Percentiles rank a stretch among this genome's conserved stretches.
Evolutionary conservation across 2,888 invertebrate species (phyloP).

Genomic region (Helobdella robusta): DNA sequence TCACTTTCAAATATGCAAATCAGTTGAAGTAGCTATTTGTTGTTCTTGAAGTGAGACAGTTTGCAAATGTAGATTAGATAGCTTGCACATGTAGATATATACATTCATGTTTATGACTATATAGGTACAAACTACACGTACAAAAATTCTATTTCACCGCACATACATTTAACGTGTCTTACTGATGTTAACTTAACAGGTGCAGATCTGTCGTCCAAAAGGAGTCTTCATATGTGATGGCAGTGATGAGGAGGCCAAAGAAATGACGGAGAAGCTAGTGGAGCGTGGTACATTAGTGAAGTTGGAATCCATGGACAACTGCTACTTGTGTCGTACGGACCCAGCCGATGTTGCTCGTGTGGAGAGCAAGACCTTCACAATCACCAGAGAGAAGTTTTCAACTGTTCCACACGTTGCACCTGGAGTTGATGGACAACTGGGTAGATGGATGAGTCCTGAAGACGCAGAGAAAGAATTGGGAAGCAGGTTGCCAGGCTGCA

Average conservation of each 20-base stretch:
- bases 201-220: constrained; percentile 37
- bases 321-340: constrained; percentile 47
- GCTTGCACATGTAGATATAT: too few species aligned
- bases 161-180: too few species aligned
- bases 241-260: constrained; percentile 46
- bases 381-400: constrained; percentile 35
- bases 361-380: constrained; percentile 38
- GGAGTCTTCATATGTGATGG: constrained; percentile 43
- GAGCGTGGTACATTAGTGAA: constrained; percentile 65
- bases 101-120: too few species aligned
- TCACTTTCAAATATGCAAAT: too few species aligned
- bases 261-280: constrained; percentile 52
- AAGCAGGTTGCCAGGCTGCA: constrained; percentile 28
- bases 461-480: constrained; percentile 32
- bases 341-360: constrained; percentile 40
- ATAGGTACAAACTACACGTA: too few species aligned
- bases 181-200: too few species aligned
- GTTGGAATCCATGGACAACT: constrained; percentile 78
- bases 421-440: constrained; percentile 36
- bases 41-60: too few species aligned
- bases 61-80: too few species aligned
- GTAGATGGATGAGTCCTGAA: constrained; percentile 38
- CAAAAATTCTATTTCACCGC: too few species aligned
- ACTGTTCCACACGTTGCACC: constrained; percentile 33
- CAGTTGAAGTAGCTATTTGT: too few species aligned